These are phyloP conservation scores for Zaprionus davidi DNA, from an alignment of 1,140 invertebrate species.

Conservation along the genomic window DNA sequence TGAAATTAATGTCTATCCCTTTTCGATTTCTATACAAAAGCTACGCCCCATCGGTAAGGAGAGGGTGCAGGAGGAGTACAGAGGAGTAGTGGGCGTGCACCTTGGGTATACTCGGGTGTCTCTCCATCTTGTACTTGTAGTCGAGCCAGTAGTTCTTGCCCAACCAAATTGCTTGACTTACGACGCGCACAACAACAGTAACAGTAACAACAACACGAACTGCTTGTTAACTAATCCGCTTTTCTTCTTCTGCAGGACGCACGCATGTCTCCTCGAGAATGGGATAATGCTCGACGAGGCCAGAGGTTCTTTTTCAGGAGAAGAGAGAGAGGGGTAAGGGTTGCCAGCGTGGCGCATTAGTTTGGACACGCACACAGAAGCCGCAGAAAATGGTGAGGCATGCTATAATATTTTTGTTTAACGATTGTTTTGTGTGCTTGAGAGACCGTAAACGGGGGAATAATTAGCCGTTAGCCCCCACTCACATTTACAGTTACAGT, in stretches of 20 bases:
- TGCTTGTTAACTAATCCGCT: constrained; percentile 62
- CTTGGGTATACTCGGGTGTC: constrained; percentile 7
- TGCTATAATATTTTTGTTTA: constrained; percentile 77
- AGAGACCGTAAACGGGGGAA: constrained; percentile 72
- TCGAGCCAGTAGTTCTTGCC: constrained; percentile 41
- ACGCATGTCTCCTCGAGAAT: constrained; percentile 28
- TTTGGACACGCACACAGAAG: constrained; percentile 69
- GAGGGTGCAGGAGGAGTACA: background rate
- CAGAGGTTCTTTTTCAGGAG: constrained; percentile 10
- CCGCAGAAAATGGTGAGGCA: constrained; percentile 38
- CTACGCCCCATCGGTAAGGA: constrained; percentile 1
- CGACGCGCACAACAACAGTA: constrained; percentile 19
- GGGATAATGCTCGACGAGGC: constrained; percentile 4
- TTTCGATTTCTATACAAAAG: constrained; percentile 65
- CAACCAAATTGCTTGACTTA: constrained; percentile 49
- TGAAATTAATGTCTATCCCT: constrained; percentile 79
- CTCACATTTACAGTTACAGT: constrained; percentile 27
- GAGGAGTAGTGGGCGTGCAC: background rate
- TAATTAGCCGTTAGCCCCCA: constrained; percentile 68
- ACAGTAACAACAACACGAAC: constrained; percentile 1
- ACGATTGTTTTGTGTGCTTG: constrained; percentile 72
- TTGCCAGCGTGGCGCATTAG: constrained; percentile 54
- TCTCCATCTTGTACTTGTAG: constrained; percentile 33
- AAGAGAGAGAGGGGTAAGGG: background rate
- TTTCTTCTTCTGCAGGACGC: constrained; percentile 30